Evolutionary conservation across 1,140 invertebrate genomes (phyloP).

Genomic region (Drosophila trapezifrons): DNA sequence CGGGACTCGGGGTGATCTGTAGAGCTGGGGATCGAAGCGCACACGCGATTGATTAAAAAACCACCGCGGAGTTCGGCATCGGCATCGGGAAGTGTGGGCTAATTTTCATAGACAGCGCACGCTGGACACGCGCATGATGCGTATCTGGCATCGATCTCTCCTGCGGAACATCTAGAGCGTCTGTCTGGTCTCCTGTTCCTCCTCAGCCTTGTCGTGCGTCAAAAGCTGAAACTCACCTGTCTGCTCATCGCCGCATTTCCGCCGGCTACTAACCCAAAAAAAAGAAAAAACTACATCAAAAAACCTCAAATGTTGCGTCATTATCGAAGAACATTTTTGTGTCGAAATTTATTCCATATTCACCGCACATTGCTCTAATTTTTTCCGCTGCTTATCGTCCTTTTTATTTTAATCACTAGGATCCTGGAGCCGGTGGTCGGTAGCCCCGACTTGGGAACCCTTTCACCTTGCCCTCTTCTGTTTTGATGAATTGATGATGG

Average conservation of each 20-base stretch:
- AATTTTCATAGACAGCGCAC: constrained; percentile 73
- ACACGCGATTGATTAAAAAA: constrained; percentile 76
- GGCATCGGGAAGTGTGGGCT: constrained; percentile 42
- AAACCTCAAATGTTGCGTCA: constrained; percentile 80
- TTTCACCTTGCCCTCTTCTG: constrained; percentile 42
- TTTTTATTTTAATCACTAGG: constrained; percentile 75
- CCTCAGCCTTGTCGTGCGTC: constrained; percentile 26
- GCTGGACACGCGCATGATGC: constrained; percentile 70
- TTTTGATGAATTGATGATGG: constrained; percentile 84
- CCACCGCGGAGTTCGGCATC: constrained; percentile 20
- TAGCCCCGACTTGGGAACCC: constrained; percentile 19
- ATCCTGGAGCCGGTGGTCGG: constrained; percentile 4
- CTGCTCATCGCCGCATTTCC: constrained; percentile 59
- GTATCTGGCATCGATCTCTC: constrained; percentile 33
- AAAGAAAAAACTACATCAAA: constrained; percentile 37
- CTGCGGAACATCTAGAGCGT: constrained; percentile 10
- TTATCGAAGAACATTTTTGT: constrained; percentile 65
- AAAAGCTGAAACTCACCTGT: constrained; percentile 74
- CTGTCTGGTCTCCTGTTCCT: constrained; percentile 22
- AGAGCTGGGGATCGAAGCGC: constrained; percentile 29
- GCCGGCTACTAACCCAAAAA: constrained; percentile 53
- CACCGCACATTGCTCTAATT: constrained; percentile 81
- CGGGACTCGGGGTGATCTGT: constrained; percentile 9
- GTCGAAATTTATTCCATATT: constrained; percentile 80
- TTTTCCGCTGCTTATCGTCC: constrained; percentile 78